phyloP scores from a whole-genome alignment of 1,140 invertebrate genomes.

The Leptoteleia sp. region DNA sequence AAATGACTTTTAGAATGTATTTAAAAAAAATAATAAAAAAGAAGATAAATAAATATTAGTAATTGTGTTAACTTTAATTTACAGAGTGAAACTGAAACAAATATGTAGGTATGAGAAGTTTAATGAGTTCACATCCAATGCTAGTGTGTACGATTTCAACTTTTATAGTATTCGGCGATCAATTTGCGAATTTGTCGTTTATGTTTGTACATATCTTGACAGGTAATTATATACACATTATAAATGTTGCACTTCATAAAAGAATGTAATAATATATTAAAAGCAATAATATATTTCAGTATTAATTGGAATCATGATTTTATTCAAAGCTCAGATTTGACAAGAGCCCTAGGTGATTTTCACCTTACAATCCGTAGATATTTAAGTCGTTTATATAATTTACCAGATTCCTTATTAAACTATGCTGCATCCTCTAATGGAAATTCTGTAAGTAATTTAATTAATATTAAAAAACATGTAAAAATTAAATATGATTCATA shows the following conservation, averaged over 20 bases:
- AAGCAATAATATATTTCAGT: conserved; percentile 41
- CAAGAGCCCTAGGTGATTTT: conserved; percentile 70
- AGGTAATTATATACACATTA: conserved; percentile 63
- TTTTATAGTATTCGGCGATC: conserved; percentile 70
- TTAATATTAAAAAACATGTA: no score
- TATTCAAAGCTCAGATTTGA: conserved; percentile 66
- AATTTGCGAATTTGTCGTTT: conserved; percentile 73
- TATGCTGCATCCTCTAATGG: conserved; percentile 75
- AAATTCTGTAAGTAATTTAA: conserved; percentile 71
- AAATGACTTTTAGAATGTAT: no score
- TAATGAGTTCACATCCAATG: conserved; percentile 48
- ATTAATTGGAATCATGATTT: conserved; percentile 68
- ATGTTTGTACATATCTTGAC: conserved; percentile 71
- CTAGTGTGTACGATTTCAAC: conserved; percentile 62
- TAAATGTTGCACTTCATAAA: no score
- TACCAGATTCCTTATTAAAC: conserved; percentile 76
- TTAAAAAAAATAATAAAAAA: no score
- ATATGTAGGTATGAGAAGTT: conserved; percentile 71
- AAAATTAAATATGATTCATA: no score
- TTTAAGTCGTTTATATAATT: conserved; percentile 67
- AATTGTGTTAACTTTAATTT: no score
- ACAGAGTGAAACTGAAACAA: conserved; percentile 74
- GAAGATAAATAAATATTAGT: no score
- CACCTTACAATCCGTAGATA: conserved; percentile 69
- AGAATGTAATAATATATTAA: neutral